Evolutionary conservation across 2,888 invertebrate species (phyloP).

Genomic region (Oegoconia quadripuncta): DNA sequence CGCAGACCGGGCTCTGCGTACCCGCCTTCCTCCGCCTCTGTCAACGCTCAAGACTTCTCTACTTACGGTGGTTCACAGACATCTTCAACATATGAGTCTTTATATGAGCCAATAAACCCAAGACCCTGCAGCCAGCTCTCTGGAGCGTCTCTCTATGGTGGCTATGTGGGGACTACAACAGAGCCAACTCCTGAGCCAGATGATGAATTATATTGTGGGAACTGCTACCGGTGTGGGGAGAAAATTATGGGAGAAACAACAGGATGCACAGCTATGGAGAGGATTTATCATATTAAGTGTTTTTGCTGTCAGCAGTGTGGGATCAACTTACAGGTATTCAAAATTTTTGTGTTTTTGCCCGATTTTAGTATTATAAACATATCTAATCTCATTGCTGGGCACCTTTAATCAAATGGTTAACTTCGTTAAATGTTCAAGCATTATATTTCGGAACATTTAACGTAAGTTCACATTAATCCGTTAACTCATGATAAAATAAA

Average conservation of each 20-base stretch:
- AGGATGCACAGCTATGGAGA: constrained; percentile 98
- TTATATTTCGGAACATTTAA: too few species aligned
- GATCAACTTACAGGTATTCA: constrained; percentile 85
- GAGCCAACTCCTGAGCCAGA: constrained; percentile 88
- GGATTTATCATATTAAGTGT: constrained; percentile 96
- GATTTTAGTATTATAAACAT: too few species aligned
- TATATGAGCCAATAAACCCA: constrained; percentile 82
- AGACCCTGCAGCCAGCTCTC: constrained; percentile 80
- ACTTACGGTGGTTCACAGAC: constrained; percentile 80
- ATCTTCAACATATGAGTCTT: constrained; percentile 82
- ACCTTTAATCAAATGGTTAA: too few species aligned
- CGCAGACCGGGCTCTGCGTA: constrained; percentile 79
- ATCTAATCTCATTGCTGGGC: too few species aligned
- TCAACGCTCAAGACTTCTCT: constrained; percentile 75
- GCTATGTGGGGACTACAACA: constrained; percentile 84
- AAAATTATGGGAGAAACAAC: constrained; percentile 96
- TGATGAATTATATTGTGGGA: constrained; percentile 87
- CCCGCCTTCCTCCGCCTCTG: constrained; percentile 69
- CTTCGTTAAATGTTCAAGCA: too few species aligned
- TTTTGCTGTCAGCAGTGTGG: constrained; percentile 96
- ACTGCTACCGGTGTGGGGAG: constrained; percentile 95
- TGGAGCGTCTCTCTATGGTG: constrained; percentile 79
- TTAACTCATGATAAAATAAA: too few species aligned
- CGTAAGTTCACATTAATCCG: too few species aligned
- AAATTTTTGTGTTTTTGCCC: background rate